Base-by-base conservation (phyloP, 2,797 vertebrate species). In the Parauchenoglanis ngamensis region DNA sequence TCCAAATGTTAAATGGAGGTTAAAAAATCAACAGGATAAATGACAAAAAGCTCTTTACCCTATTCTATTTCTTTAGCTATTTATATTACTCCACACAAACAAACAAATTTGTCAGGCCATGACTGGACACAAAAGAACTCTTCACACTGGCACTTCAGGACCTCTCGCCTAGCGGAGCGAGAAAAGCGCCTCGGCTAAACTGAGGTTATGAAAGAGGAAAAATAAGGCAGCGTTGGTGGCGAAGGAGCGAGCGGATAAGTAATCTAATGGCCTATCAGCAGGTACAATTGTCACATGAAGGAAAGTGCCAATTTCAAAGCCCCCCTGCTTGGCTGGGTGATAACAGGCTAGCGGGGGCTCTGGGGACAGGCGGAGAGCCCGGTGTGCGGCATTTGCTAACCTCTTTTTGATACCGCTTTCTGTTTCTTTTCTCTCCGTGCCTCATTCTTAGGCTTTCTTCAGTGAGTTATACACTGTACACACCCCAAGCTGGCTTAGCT, bases 271-370 rank as follows among this genome's bases (percentile, higher is more conserved):
- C 89, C 90, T 91, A 92, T 92, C 92, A 93, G 92, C 91, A 91
- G 92, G 90, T 90, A 92, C 92, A 93, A 93, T 90, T 93, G 92
- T 92, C 92, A 93, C 92, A 92, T 94, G 91, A 92, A 92, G 92
- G 92, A 92, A 93, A 92, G 93, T 93, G 92, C 91, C 92, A 93
- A 91, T 93, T 94, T 93, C 92, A 93, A 91, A 93, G 92, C 86
- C 90, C 92, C 90, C 92, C 92, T 90, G 89, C 92, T 68, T 86
- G 90, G 89, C 87, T 83, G 91, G 91, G 91, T 92, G 92, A 92
- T 93, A 93, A 93, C 92, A 93, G 91, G 89, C 91, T 91, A 89
- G 90, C 86, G 54, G 90, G 89, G 87, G 89, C 90, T 88, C 89
- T 67, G 63, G 91, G 92, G 90, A 89, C 87, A 86, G 15, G 81